Evolutionary conservation across 1,140 invertebrate genomes (phyloP), one percentile per base, ranked within the genome.

Genomic region (Cyrtorhinus lividipennis): DNA sequence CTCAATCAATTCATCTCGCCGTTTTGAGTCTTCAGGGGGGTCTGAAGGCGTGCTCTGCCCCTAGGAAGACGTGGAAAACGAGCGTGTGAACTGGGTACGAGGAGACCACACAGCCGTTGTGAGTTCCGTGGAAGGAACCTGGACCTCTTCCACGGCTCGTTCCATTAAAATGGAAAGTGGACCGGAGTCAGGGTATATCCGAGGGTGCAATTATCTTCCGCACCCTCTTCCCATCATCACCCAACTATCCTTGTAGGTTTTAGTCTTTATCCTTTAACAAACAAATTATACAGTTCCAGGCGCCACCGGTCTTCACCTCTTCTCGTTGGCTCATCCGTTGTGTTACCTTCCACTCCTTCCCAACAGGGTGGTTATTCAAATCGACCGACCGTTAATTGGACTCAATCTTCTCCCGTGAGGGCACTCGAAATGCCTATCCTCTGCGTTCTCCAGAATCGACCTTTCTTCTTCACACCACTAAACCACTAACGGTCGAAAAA

Each of bases 191-290:
- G 48, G 20, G 48, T 53, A 15, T 5, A 20, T 20, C 48, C 10
- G 48, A 22, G 20, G 48, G 20, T 53, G 20, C 48, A 53, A 53
- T 53, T 53, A 53, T 53, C 48, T 53, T 20, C 48, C 18, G 5
- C 48, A 53, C 20, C 48, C 48, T n/a, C 12, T 22, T 15, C 48
- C 48, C 20, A 53, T 53, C 48, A 53, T 53, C n/a, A n/a, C n/a
- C n/a, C n/a, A 12, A 20, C 48, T 22, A 53, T 53, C 48, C 48
- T 53, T 53, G 48, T 53, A 53, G 48, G 48, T 53, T 53, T 53
- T 53, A 53, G 48, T 53, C 48, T 53, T 53, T 53, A 53, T 53
- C 48, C 48, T 22, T 53, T 53, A 53, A 53, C 48, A 53, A 53
- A 53, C 48, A 53, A 53, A 53, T 53, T 53, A 53, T 53, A 53